A percentile compares a stretch with the other conserved stretches of the same genome.
These are phyloP conservation scores for Trichogramma evanescens DNA, from an alignment of 2,888 invertebrate genomes.

Conservation along the genomic window DNA sequence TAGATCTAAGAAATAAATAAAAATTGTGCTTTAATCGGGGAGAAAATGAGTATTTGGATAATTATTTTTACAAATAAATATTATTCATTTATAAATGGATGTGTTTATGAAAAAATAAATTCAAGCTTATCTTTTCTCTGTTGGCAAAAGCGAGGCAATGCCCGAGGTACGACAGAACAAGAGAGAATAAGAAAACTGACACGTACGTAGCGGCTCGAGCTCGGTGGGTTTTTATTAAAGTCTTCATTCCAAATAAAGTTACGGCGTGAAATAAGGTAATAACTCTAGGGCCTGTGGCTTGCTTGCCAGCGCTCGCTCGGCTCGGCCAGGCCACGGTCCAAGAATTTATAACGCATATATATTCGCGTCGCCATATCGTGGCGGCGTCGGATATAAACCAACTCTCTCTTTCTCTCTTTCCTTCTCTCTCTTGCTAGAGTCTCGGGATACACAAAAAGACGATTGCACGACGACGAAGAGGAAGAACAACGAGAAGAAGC, in stretches of 20 bases:
- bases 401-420: too few relatives aligned
- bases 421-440: too few relatives aligned
- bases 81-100: background rate
- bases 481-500: conserved; percentile 12
- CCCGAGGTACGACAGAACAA: background rate
- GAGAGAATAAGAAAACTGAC: background rate
- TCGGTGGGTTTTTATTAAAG: conserved; percentile 18
- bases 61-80: background rate
- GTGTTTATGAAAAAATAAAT: background rate
- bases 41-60: background rate
- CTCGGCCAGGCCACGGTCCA: conserved; percentile 1
- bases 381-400: conserved; percentile 10
- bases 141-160: too few relatives aligned
- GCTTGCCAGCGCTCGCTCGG: background rate
- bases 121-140: too few relatives aligned
- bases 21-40: background rate
- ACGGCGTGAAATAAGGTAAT: conserved; percentile 21
- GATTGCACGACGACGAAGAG: conserved; percentile 2
- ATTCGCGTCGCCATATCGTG: conserved; percentile 2
- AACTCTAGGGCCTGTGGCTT: conserved; percentile 1
- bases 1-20: background rate
- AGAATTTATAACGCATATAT: conserved; percentile 12
- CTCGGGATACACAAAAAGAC: conserved; percentile 7
- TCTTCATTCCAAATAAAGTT: conserved; percentile 14
- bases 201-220: background rate